Conservation (phyloP, 2,113 vertebrate species). For the Sorex fumeus region DNA sequence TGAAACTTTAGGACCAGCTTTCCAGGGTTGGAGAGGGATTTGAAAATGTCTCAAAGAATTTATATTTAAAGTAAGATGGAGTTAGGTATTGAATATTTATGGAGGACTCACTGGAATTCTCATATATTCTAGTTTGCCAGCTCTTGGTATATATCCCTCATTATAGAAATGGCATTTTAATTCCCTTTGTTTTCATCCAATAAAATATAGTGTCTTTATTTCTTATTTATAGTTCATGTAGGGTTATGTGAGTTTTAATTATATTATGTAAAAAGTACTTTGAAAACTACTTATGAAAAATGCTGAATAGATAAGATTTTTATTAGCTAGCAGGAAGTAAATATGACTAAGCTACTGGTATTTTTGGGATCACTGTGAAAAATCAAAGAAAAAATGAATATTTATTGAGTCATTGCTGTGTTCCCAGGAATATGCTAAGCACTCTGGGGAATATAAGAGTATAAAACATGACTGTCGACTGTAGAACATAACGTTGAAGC, state of each 20-base stretch:
- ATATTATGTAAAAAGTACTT: slow-evolving; percentile 56
- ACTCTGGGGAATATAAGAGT: slow-evolving; percentile 34
- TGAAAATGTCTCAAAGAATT: slow-evolving; percentile 5
- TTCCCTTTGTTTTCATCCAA: background rate
- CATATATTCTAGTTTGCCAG: background rate
- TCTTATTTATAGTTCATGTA: background rate
- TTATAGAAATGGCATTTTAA: slow-evolving; percentile 17
- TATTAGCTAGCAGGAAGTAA: slow-evolving; percentile 41
- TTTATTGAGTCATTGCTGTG: slow-evolving; percentile 54
- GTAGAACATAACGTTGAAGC: background rate
- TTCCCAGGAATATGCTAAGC: slow-evolving; percentile 25
- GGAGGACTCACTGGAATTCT: background rate
- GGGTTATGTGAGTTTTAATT: slow-evolving; percentile 15
- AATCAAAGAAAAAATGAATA: slow-evolving; percentile 56
- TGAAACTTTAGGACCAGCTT: background rate
- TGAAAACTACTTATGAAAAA: slow-evolving; percentile 52
- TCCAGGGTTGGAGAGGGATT: background rate
- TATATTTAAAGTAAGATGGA: slow-evolving; percentile 2
- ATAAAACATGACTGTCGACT: background rate
- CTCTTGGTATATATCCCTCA: background rate
- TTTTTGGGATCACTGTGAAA: slow-evolving; percentile 62
- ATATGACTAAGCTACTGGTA: slow-evolving; percentile 49
- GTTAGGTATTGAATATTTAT: background rate
- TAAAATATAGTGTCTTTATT: slow-evolving; percentile 33
- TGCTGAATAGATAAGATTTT: slow-evolving; percentile 56